Conservation (phyloP, 2,797 vertebrate genomes). For the Sarcophilus harrisii region DNA sequence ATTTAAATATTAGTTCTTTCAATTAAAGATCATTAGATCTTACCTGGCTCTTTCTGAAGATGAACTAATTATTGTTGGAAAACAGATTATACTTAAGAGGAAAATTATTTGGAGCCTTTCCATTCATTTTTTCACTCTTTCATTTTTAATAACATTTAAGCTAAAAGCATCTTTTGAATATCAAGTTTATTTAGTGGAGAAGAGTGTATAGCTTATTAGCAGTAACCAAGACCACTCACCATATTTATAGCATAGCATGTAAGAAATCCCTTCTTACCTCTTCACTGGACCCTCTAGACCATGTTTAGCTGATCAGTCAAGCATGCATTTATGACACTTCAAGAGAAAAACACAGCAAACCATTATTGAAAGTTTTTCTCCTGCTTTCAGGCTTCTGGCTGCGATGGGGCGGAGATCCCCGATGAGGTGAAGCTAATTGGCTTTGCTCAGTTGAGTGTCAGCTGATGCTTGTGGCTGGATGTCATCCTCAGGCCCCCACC, state of each 20-base stretch:
- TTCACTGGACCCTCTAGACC: not conserved
- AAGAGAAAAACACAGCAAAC: not conserved
- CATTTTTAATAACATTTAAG: conserved; percentile 28
- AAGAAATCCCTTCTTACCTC: not conserved
- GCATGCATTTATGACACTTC: not conserved
- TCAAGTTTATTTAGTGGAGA: not conserved
- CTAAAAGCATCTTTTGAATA: conserved; percentile 34
- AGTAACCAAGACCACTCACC: not conserved
- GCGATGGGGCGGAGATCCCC: conserved; percentile 94
- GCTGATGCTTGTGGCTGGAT: conserved; percentile 88
- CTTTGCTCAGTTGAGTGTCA: conserved; percentile 96
- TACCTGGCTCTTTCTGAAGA: not conserved
- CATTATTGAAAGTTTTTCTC: conserved; percentile 40
- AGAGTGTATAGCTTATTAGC: not conserved
- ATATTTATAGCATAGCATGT: not conserved
- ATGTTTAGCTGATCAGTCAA: not conserved
- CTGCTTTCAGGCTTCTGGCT: conserved; percentile 91
- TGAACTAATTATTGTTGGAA: not conserved
- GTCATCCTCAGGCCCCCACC: conserved; percentile 54
- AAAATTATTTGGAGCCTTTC: not conserved
- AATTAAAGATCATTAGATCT: not conserved
- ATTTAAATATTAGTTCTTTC: not conserved
- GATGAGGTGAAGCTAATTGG: conserved; percentile 98
- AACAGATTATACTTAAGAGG: not conserved
- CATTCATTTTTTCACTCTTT: conserved; percentile 23